Conservation (phyloP, 53 echinoderm and acorn worm genomes). For the Astropecten irregularis region DNA sequence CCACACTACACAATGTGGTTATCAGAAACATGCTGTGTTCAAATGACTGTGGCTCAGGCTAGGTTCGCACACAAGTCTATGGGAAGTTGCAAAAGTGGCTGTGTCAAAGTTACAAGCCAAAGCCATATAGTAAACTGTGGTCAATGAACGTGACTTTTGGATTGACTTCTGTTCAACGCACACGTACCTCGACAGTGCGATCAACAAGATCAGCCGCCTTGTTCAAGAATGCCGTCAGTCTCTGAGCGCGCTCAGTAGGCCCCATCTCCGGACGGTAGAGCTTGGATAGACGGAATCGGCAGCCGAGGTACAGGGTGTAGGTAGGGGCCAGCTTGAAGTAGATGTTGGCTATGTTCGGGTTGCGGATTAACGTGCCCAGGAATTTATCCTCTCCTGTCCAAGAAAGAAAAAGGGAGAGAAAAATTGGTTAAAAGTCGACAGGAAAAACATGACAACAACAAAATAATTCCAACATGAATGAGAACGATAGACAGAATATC, state of each 20-base stretch:
- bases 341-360: conserved; percentile 82
- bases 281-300: conserved; percentile 87
- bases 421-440: not conserved
- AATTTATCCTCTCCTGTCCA: conserved; percentile 82
- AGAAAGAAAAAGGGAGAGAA: conserved; percentile 5
- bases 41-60: no score
- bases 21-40: no score
- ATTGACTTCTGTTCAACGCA: no score
- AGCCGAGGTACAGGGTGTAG: conserved; percentile 93
- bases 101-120: no score
- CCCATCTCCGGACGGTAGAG: conserved; percentile 96
- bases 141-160: no score
- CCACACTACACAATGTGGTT: no score
- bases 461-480: no score
- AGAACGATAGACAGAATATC: not conserved
- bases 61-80: no score
- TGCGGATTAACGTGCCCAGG: conserved; percentile 71
- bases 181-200: conserved; percentile 87
- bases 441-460: no score
- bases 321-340: conserved; percentile 95
- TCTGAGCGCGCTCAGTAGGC: conserved; percentile 94
- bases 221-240: conserved; percentile 94
- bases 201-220: conserved; percentile 93
- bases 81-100: no score
- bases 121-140: no score